phyloP scores from a whole-genome alignment of 2,113 vertebrate species.

The Pelvicachromis taeniatus region DNA sequence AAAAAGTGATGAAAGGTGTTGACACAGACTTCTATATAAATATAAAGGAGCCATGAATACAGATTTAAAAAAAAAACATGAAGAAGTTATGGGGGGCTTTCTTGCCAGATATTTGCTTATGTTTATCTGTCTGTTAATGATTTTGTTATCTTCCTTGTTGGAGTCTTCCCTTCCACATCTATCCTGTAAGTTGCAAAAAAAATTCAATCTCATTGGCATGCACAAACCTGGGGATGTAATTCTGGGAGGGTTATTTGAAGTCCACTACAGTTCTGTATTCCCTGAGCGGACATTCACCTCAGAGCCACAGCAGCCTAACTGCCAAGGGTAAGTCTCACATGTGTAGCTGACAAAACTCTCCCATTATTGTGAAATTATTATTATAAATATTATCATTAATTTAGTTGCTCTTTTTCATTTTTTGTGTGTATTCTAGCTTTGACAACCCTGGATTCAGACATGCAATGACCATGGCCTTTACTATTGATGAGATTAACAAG shows the following conservation, averaged over 20 bases:
- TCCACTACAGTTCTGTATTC: slow-evolving; percentile 40
- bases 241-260: slow-evolving; percentile 61
- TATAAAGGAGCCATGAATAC: neutral
- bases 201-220: slow-evolving; percentile 31
- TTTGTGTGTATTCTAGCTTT: neutral
- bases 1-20: neutral
- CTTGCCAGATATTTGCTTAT: neutral
- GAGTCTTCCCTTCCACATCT: neutral
- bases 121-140: neutral
- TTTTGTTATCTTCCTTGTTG: neutral
- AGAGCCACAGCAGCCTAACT: slow-evolving; percentile 36
- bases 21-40: neutral
- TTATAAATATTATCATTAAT: neutral
- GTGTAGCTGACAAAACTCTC: neutral
- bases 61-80: neutral
- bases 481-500: slow-evolving; percentile 65
- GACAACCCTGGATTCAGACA: slow-evolving; percentile 50
- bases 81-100: neutral
- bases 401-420: accelerated
- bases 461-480: slow-evolving; percentile 63
- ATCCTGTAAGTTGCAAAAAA: neutral
- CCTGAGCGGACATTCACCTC: slow-evolving; percentile 44
- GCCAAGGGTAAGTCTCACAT: slow-evolving; percentile 13
- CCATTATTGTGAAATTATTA: neutral
- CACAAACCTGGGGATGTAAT: slow-evolving; percentile 36